Percentiles rank a stretch among this genome's conserved stretches.
These are phyloP conservation scores for Brachynemurus nebulosus DNA, from an alignment of 2,888 invertebrate genomes.

Conservation along the genomic window DNA sequence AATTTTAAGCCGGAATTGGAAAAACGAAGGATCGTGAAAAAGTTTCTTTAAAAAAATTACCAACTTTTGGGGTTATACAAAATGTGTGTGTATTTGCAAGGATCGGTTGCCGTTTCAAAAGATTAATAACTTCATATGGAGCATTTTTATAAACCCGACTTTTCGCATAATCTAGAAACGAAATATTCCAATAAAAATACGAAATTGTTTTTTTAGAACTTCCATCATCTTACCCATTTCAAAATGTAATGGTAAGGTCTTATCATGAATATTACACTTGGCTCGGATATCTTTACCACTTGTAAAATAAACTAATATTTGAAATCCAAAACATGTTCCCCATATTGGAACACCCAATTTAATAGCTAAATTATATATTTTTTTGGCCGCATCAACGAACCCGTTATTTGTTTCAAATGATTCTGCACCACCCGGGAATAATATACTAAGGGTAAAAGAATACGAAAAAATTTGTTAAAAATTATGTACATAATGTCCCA, in stretches of 20 bases:
- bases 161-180: constrained; percentile 35
- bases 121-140: constrained; percentile 40
- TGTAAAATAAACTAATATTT: constrained; percentile 53
- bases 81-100: constrained; percentile 63
- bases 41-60: too few species aligned
- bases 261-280: constrained; percentile 42
- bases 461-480: too few species aligned
- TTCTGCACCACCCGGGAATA: constrained; percentile 72
- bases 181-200: too few species aligned
- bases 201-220: too few species aligned
- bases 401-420: constrained; percentile 53
- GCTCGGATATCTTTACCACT: constrained; percentile 42
- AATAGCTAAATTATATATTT: constrained; percentile 52
- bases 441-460: too few species aligned
- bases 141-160: constrained; percentile 53
- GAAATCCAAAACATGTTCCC: constrained; percentile 83
- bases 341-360: constrained; percentile 64
- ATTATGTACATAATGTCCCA: too few species aligned
- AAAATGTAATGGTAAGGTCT: constrained; percentile 53
- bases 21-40: too few species aligned
- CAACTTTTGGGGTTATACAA: constrained; percentile 50
- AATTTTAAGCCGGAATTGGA: not conserved
- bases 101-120: constrained; percentile 44
- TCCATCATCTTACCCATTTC: constrained; percentile 46
- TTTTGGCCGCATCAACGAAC: constrained; percentile 60